Base-by-base conservation (phyloP, 2,888 invertebrate genomes). In the Cheilosia urbana region DNA sequence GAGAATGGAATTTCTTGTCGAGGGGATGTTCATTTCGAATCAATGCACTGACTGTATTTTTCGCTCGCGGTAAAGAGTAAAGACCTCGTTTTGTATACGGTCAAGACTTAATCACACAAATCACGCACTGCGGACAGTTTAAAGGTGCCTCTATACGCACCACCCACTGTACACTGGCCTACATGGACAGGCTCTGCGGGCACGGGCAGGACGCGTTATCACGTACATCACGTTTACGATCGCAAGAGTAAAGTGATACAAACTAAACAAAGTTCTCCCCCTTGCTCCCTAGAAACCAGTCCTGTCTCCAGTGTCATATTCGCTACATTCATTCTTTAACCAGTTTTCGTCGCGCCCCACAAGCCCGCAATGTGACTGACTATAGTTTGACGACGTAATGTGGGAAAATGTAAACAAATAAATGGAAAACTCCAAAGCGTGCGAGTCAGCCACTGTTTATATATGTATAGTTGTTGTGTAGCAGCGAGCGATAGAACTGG, bases 371-470 rank as follows among this genome's bases (percentile, higher is more conserved):
- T 34, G 49, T 37, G 58, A 34, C 69, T 51, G 30, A 30, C 30
- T 9, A 30, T 2, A 47, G 24, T 42, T 53, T 42, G 13, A 40
- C 79, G 55, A 72, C 66, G 58, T 51, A 42, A 62, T 42, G 42
- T 76, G 55, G 72, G 62, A 81, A 85, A 85, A 76, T 63, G 76
- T 85, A 85, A 85, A 85, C 85, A 85, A 85, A 81, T 66, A 77
- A 81, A 51, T 71, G 40, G 40, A 75, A 65, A 58, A 65, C 30
- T 49, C 15, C 47, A 19, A 53, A 24, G 45, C 30, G 40, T 53
- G 68, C 62, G 42, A 55, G 82, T 60, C 40, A 66, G 66, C n/a
- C n/a, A 78, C 30, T 47, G 72, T 58, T 27, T 47, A 51, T 17
- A 11, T 13, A 37, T 3, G 37, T 37, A 53, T 3, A 24, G 42